A percentile compares a stretch with the other conserved stretches of the same genome.
Evolutionary conservation across 2,797 vertebrate species (phyloP).

Genomic region (Falco columbarius): DNA sequence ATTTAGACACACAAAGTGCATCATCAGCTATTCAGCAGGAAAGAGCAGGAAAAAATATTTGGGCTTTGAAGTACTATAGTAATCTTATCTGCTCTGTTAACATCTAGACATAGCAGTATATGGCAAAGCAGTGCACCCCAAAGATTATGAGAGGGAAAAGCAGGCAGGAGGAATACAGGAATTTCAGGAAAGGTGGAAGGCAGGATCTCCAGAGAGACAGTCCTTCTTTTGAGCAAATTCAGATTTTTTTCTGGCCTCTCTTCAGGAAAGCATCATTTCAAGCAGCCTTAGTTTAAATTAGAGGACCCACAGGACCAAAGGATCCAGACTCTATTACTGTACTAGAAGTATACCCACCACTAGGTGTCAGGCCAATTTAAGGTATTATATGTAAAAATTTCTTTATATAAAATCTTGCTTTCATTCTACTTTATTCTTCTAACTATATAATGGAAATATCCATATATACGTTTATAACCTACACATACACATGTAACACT

Average conservation of each 20-base stretch:
- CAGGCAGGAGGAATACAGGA: neutral
- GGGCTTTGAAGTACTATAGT: neutral
- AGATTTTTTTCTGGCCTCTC: neutral
- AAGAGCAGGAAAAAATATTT: neutral
- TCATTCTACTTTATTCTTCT: neutral
- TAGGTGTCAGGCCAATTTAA: slow-evolving; percentile 54
- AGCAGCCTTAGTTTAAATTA: neutral
- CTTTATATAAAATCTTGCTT: neutral
- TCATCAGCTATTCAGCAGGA: slow-evolving; percentile 29
- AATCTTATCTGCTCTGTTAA: neutral
- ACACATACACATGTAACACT: neutral
- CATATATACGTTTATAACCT: neutral
- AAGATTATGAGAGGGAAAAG: neutral
- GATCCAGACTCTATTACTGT: neutral
- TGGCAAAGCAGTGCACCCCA: neutral
- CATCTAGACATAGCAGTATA: neutral
- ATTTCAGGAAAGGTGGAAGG: neutral
- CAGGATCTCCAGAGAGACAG: neutral
- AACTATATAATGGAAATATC: neutral
- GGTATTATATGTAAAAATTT: neutral
- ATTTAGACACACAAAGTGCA: slow-evolving; percentile 7
- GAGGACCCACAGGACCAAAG: neutral
- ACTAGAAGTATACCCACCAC: neutral
- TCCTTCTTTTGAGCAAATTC: neutral
- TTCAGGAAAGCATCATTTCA: neutral